Evolutionary conservation across 2,888 invertebrate species (phyloP), one percentile per base, ranked within the genome.

Genomic region (Nomada flava): DNA sequence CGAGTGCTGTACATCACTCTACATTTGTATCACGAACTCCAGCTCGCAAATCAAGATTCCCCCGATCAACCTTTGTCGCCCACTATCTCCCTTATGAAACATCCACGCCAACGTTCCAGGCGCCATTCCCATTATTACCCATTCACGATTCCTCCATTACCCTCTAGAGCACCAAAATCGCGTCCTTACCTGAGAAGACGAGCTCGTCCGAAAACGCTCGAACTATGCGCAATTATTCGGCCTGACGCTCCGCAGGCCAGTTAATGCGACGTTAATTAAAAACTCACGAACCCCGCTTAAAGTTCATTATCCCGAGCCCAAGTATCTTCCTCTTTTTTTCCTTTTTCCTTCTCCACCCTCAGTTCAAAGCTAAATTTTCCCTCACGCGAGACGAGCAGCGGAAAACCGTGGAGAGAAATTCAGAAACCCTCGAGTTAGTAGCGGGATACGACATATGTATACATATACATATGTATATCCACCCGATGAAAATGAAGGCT

Each of bases 261-360:
- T 44, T 65, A 70, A 79, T 77, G 70, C 59, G 10, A 59, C 69
- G 78, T 80, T 80, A 80, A 80, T 80, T 80, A 78, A 80, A 80
- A 78, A 78, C 62, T 77, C 65, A 59, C 53, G 71, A 47, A 52
- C 50, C 53, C 44, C 67, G 78, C 55, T 70, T 57, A 55, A 65
- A 47, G 71, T 78, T 62, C 62, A 71, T 78, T 80, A 80, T 78
- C 64, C 71, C 2, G 42, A 26, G 78, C 15, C 18, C 44, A 3
- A 47, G 52, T 69, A 81, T 73, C 72, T 63, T 73, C 68, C 26
- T 55, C 36, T 5, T 42, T 23, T 44, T 11, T 18, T 26, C n/a
- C 9, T 29, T 23, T 18, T 10, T 26, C 4, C 2, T 52, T 20
- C 15, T 2, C 3, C 36, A 36, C 36, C 36, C 7, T 7, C 59